These are phyloP conservation scores for Saturnia pavonia DNA, from an alignment of 2,888 invertebrate species.

Conservation along the genomic window DNA sequence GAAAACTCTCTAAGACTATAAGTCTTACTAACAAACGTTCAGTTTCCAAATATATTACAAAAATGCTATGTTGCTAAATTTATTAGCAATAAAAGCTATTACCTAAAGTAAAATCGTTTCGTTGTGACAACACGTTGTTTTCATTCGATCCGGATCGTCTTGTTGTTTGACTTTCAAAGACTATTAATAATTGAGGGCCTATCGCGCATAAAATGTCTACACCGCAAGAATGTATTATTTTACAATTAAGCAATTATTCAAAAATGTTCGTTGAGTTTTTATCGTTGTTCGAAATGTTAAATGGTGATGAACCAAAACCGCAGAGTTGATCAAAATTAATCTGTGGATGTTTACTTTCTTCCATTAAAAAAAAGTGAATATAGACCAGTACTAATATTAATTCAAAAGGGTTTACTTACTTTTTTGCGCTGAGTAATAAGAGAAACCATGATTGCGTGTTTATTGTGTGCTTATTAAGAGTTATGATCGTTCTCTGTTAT, in stretches of 20 bases:
- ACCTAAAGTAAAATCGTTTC: slow-evolving; percentile 20
- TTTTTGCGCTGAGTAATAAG: no score
- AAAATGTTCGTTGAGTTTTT: background rate
- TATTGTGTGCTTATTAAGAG: no score
- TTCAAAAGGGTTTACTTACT: no score
- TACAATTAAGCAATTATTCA: slow-evolving; percentile 14
- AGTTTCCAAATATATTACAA: slow-evolving; percentile 32
- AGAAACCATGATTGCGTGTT: no score
- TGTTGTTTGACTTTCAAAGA: background rate
- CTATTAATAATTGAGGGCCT: slow-evolving; percentile 12
- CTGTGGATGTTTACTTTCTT: slow-evolving; percentile 1
- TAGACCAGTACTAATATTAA: background rate
- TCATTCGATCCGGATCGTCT: slow-evolving; percentile 15
- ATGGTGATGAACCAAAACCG: slow-evolving; percentile 4
- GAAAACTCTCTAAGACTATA: slow-evolving; percentile 6
- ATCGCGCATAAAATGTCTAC: background rate
- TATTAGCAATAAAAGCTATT: slow-evolving; percentile 24
- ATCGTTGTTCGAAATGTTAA: background rate
- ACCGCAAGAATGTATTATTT: slow-evolving; percentile 12
- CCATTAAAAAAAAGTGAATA: background rate
- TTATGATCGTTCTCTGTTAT: no score
- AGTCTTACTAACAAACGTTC: slow-evolving; percentile 27
- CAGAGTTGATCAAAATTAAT: slow-evolving; percentile 10
- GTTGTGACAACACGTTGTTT: slow-evolving; percentile 16
- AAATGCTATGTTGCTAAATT: slow-evolving; percentile 29